A percentile compares a stretch with the other conserved stretches of the same genome.
Conservation (phyloP, 2,888 invertebrate genomes). For the Zootermopsis nevadensis region DNA sequence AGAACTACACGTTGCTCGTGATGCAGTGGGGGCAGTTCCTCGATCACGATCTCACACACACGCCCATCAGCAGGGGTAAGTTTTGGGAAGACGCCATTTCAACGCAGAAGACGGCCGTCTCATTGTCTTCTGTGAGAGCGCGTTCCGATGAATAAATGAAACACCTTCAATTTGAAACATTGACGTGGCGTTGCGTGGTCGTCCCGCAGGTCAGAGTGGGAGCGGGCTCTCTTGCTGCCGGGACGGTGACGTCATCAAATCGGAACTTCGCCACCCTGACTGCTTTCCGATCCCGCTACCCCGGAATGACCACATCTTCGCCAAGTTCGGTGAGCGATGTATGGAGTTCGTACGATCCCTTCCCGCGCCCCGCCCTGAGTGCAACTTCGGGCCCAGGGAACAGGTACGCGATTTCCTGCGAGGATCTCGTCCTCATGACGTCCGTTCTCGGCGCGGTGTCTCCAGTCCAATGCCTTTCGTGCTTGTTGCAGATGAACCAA, state of each 20-base stretch:
- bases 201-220: constrained; percentile 56
- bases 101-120: too few species aligned
- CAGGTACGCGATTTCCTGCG: constrained; percentile 56
- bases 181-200: not conserved
- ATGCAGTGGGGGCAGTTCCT: constrained; percentile 71
- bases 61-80: constrained; percentile 65
- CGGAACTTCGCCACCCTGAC: constrained; percentile 59
- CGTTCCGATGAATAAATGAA: too few species aligned
- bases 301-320: constrained; percentile 61
- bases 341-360: constrained; percentile 64
- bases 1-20: constrained; percentile 65
- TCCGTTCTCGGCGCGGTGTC: too few species aligned
- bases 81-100: constrained; percentile 24
- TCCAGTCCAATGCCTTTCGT: not conserved
- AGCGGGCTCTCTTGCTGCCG: constrained; percentile 61
- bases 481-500: constrained; percentile 73
- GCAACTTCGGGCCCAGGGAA: constrained; percentile 64
- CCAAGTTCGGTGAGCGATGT: constrained; percentile 61
- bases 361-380: constrained; percentile 63
- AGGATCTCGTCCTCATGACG: too few species aligned
- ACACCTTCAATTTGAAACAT: not conserved
- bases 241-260: constrained; percentile 57
- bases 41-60: constrained; percentile 70
- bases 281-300: constrained; percentile 61
- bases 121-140: too few species aligned